phyloP scores from a whole-genome alignment of 2,797 vertebrate genomes.

The Limnodromus scolopaceus region DNA sequence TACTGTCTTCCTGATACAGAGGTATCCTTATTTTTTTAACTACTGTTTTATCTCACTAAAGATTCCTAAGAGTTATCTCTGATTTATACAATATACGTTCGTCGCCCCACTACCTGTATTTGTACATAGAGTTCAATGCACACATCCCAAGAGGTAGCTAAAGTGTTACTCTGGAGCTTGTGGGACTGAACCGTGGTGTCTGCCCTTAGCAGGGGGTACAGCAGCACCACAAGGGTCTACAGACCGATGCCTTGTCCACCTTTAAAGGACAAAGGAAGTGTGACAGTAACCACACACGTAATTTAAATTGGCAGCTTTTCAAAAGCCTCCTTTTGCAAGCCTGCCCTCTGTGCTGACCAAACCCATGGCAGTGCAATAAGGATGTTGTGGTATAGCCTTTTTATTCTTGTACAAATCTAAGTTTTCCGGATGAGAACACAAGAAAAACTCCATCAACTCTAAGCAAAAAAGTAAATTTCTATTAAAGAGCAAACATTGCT shows the following conservation, averaged over 20 bases:
- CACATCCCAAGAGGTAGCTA: not conserved
- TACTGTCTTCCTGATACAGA: accelerated
- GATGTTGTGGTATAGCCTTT: not conserved
- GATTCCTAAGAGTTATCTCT: not conserved
- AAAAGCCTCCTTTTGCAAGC: not conserved
- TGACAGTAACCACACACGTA: not conserved
- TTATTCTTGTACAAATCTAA: not conserved
- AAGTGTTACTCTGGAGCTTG: not conserved
- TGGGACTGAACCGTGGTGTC: accelerated
- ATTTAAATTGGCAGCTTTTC: not conserved
- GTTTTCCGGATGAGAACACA: not conserved
- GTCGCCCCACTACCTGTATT: not conserved
- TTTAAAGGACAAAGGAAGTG: not conserved
- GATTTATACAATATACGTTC: not conserved
- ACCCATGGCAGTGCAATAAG: not conserved
- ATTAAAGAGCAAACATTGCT: not conserved
- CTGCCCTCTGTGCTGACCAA: not conserved
- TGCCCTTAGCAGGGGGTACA: not conserved
- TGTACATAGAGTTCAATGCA: accelerated
- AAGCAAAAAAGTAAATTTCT: not conserved
- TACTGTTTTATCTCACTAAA: not conserved
- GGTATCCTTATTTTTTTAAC: not conserved
- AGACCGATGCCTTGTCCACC: not conserved
- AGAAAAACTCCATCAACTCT: not conserved
- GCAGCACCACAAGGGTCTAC: not conserved